Percentiles rank a stretch among this genome's conserved stretches.
Evolutionary conservation across 2,888 invertebrate genomes (phyloP).

Genomic region (Odiellus spinosus): DNA sequence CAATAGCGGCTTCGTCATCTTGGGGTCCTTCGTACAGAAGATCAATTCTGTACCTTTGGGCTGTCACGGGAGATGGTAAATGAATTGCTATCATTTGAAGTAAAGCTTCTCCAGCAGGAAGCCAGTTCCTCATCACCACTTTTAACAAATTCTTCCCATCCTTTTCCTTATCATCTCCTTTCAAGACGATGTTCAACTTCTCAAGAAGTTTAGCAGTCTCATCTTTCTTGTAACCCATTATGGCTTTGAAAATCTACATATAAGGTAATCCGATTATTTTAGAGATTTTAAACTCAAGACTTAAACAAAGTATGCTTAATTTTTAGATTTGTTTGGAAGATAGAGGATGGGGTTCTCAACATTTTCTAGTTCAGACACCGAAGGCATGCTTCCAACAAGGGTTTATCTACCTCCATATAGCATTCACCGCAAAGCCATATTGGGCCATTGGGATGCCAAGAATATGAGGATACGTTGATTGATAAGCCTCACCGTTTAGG

Average conservation of each 20-base stretch:
- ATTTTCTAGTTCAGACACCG: too few relatives aligned
- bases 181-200: conserved; percentile 79
- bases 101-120: conserved; percentile 97
- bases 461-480: too few relatives aligned
- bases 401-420: too few relatives aligned
- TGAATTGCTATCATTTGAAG: conserved; percentile 99
- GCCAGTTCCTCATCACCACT: conserved; percentile 96
- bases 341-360: too few relatives aligned
- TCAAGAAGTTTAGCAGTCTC: conserved; percentile 71
- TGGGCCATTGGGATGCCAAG: too few relatives aligned
- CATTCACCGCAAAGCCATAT: too few relatives aligned
- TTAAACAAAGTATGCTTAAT: too few relatives aligned
- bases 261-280: too few relatives aligned
- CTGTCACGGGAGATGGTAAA: conserved; percentile 94
- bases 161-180: conserved; percentile 88
- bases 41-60: conserved; percentile 98
- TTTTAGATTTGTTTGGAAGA: too few relatives aligned
- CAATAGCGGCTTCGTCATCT: conserved; percentile 86
- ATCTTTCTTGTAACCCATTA: conserved; percentile 91
- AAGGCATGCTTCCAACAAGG: too few relatives aligned
- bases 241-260: conserved; percentile 48
- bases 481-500: too few relatives aligned
- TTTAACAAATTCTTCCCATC: conserved; percentile 92
- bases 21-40: conserved; percentile 97
- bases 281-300: too few relatives aligned